Evolutionary conservation across 2,888 invertebrate species (phyloP), one percentile per base, ranked within the genome.

Genomic region (Sipha maydis): DNA sequence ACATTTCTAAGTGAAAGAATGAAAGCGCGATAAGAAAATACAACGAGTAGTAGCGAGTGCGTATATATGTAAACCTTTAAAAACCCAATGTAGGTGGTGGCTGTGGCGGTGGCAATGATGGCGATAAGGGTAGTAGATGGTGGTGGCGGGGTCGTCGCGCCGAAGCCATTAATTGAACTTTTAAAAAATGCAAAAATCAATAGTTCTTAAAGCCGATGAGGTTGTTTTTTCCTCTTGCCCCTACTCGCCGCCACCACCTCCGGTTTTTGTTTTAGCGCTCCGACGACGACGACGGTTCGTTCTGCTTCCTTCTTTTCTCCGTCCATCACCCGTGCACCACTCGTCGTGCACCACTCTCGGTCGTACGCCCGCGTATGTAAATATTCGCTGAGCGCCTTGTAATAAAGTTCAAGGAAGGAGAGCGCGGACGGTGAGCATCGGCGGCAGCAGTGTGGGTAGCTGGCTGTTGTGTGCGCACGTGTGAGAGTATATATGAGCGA

Each of bases 201-300:
- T 88, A 88, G 86, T 88, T 88, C 86, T 88, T 88, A 88, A 80
- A 88, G 86, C 80, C 86, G 86, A 88, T 88, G 86, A 88, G 86
- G 86, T 88, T 88, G 86, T 88, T 88, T 88, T 88, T 86, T 73
- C 73, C 80, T 3, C 86, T 48, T n/a, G 7, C 79, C 41, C 76
- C 56, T 25, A 48, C 19, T 54, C 56, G 19, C 78, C 69, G 5
- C 31, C 82, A 34, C 54, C 79, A 38, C 38, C 77, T 28, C 67
- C 48, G 69, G 85, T 88, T 88, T 88, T 88, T 88, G 86, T 88
- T 88, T 88, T 88, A 88, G 73, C 80, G 80, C 86, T 75, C 86
- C 86, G 31, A 38, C 79, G 71, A 48, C 83, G 41, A 41, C 86
- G 71, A 48, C 84, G 76, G 69, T 69, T 41, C 56, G 61, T 77